Conservation (phyloP, 2,888 invertebrate species). For the Bembecia ichneumoniformis region DNA sequence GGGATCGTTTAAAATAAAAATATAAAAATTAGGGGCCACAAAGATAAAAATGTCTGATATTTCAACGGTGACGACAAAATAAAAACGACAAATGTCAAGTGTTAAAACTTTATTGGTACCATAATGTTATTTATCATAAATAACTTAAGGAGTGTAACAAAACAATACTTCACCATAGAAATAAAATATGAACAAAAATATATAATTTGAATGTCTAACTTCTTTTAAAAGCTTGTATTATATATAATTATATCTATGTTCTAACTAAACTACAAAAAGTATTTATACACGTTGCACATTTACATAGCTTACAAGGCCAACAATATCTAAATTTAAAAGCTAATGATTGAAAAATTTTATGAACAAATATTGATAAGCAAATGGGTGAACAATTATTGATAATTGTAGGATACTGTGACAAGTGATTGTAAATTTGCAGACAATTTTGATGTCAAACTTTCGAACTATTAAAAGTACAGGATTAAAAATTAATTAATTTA, state of each 20-base stretch:
- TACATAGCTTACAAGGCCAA: constrained; percentile 63
- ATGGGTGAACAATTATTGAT: constrained; percentile 9
- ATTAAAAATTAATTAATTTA: neutral
- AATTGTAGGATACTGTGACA: neutral
- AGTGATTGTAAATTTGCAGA: neutral
- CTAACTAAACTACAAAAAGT: constrained; percentile 36
- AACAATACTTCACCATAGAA: constrained; percentile 51
- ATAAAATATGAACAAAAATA: constrained; percentile 36
- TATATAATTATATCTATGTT: neutral
- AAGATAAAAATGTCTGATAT: too few species aligned
- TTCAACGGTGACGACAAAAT: too few species aligned
- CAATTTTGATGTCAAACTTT: neutral
- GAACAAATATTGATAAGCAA: too few species aligned
- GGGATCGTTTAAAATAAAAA: too few species aligned
- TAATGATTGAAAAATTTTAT: too few species aligned
- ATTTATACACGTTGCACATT: constrained; percentile 57
- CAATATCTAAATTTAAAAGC: constrained; percentile 7
- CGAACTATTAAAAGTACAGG: neutral
- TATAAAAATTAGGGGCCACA: too few species aligned
- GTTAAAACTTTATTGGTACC: constrained; percentile 32
- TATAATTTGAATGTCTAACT: constrained; percentile 44
- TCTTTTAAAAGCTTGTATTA: constrained; percentile 15
- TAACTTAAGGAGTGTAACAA: constrained; percentile 60
- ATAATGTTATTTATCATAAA: constrained; percentile 28
- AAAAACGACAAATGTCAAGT: neutral